These are phyloP conservation scores for Drosophila ezoana DNA, from an alignment of 2,888 invertebrate genomes.

Conservation along the genomic window DNA sequence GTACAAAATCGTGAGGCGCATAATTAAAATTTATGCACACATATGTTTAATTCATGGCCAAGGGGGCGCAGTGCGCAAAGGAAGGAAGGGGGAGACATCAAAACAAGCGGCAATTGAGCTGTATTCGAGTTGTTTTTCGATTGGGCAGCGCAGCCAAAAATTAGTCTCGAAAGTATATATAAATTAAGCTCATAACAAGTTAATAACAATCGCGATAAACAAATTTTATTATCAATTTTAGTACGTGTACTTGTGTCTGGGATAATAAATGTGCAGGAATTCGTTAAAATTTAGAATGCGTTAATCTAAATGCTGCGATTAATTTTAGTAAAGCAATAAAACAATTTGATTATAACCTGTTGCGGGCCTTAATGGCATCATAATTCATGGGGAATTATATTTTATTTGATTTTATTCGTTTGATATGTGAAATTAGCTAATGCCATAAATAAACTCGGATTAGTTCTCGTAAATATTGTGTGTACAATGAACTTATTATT, in stretches of 20 bases:
- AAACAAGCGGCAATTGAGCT: slow-evolving; percentile 65
- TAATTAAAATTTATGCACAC: slow-evolving; percentile 71
- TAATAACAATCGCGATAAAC: slow-evolving; percentile 37
- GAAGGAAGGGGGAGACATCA: slow-evolving; percentile 10
- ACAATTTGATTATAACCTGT: slow-evolving; percentile 6
- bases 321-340: not conserved
- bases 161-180: slow-evolving; percentile 20
- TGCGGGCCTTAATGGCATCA: not conserved
- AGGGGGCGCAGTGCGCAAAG: not conserved
- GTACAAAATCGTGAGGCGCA: slow-evolving; percentile 78
- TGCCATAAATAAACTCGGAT: not conserved
- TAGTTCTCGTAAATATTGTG: not conserved
- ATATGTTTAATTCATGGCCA: slow-evolving; percentile 54
- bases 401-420: not conserved
- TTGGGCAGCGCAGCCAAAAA: slow-evolving; percentile 12
- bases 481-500: not conserved
- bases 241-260: slow-evolving; percentile 8
- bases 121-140: slow-evolving; percentile 30
- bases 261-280: slow-evolving; percentile 15
- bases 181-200: slow-evolving; percentile 46
- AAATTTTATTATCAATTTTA: slow-evolving; percentile 17
- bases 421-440: not conserved
- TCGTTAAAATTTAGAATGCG: not conserved
- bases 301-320: slow-evolving; percentile 2
- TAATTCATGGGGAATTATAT: not conserved